Percentiles rank a stretch among this genome's conserved stretches.
These are phyloP conservation scores for Holacanthella duospinosa DNA, from an alignment of 2,888 invertebrate species.

Conservation along the genomic window DNA sequence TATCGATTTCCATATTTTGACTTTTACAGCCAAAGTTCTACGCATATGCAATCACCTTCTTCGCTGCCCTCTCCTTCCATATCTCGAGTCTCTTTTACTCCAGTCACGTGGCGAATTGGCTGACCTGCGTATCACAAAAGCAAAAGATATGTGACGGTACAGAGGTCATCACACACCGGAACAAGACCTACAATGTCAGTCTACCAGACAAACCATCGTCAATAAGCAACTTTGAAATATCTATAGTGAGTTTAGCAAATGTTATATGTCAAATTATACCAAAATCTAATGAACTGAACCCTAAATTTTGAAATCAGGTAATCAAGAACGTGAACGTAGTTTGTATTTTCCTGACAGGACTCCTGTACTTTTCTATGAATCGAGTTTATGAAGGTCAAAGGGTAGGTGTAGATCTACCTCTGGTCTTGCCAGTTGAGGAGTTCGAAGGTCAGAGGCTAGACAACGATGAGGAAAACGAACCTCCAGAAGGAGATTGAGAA, in stretches of 20 bases:
- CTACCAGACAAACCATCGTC: background rate
- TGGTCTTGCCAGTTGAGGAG: no score
- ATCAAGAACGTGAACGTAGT: background rate
- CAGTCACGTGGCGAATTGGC: background rate
- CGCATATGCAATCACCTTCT: background rate
- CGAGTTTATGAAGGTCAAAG: no score
- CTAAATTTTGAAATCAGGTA: background rate
- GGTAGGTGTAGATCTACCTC: no score
- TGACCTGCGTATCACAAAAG: background rate
- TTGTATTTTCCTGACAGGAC: background rate
- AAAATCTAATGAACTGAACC: background rate
- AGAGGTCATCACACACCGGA: background rate
- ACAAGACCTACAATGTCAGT: background rate
- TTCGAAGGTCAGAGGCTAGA: no score
- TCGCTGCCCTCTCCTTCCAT: background rate
- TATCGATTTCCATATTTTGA: background rate
- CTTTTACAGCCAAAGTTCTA: background rate
- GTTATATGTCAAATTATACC: no score
- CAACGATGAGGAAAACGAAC: no score
- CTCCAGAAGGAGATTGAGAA: no score
- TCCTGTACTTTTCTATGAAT: background rate
- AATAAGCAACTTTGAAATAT: background rate
- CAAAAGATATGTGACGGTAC: background rate
- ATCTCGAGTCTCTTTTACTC: background rate
- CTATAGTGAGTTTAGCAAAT: background rate